Evolutionary conservation across 2,888 invertebrate species (phyloP).

Genomic region (Drosophila falleni): DNA sequence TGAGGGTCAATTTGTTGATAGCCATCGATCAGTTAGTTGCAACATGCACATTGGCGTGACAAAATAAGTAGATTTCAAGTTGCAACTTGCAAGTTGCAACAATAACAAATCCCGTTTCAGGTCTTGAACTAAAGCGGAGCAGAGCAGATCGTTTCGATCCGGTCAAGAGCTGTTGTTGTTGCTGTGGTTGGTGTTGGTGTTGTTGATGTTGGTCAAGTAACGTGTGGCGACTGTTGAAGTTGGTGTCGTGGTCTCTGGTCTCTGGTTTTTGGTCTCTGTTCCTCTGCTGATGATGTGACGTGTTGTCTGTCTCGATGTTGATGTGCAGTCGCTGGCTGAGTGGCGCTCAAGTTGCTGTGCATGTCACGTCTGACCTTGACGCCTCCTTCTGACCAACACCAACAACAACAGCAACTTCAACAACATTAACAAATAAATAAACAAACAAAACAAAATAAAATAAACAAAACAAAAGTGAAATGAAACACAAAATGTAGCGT

Average conservation of each 20-base stretch:
- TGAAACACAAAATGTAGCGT: constrained; percentile 36
- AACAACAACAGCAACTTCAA: constrained; percentile 4
- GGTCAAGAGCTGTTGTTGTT: constrained; percentile 38
- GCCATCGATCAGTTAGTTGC: constrained; percentile 49
- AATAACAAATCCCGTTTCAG: constrained; percentile 34
- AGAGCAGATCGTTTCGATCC: constrained; percentile 13
- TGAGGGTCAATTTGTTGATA: constrained; percentile 71
- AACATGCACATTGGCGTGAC: constrained; percentile 71
- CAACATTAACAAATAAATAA: constrained; percentile 9
- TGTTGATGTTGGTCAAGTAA: constrained; percentile 21
- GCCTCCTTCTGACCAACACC: constrained; percentile 52
- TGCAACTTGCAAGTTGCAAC: constrained; percentile 18
- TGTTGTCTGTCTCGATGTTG: constrained; percentile 36
- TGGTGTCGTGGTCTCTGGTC: constrained; percentile 19
- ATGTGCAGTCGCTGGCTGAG: constrained; percentile 47
- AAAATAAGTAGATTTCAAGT: constrained; percentile 44
- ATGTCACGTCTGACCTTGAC: constrained; percentile 69
- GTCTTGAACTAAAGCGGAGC: constrained; percentile 4
- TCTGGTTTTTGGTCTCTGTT: constrained; percentile 1
- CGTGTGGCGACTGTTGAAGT: constrained; percentile 21
- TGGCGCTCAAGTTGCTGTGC: constrained; percentile 69
- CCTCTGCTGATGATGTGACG: constrained; percentile 26
- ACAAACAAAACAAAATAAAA: constrained; percentile 26
- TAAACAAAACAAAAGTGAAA: constrained; percentile 40
- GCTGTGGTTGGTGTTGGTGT: constrained; percentile 1